Conservation (phyloP, 2,113 vertebrate genomes). For the cattle (Bos taurus) region DNA sequence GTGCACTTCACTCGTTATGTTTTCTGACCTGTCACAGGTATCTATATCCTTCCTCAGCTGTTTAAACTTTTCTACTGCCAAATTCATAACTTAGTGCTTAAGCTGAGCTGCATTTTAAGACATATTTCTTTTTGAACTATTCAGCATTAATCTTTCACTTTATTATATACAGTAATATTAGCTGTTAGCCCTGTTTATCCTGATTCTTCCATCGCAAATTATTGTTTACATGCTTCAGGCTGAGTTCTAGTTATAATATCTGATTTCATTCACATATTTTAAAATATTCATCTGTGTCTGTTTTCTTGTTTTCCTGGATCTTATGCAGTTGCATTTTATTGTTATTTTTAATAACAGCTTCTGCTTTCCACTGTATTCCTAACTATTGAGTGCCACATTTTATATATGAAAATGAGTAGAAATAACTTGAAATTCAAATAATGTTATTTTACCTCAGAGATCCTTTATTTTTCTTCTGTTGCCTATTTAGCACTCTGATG, state of each 20-base stretch:
- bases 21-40: not conserved
- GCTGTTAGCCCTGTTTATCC: rapidly evolving
- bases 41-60: not conserved
- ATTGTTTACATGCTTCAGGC: not conserved
- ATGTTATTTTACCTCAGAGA: not conserved
- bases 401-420: not conserved
- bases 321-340: not conserved
- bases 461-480: not conserved
- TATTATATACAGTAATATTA: not conserved
- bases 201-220: not conserved
- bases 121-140: not conserved
- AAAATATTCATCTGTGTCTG: not conserved
- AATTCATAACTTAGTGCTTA: not conserved
- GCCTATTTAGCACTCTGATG: not conserved
- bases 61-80: not conserved
- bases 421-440: not conserved
- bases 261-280: not conserved
- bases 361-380: not conserved
- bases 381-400: not conserved
- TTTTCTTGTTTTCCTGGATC: not conserved
- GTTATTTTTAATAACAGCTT: not conserved
- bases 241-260: not conserved
- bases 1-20: not conserved
- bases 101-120: not conserved
- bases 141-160: not conserved